Evolutionary conservation across 2,888 invertebrate genomes (phyloP).

Genomic region (Drosophila neoperkinsi): DNA sequence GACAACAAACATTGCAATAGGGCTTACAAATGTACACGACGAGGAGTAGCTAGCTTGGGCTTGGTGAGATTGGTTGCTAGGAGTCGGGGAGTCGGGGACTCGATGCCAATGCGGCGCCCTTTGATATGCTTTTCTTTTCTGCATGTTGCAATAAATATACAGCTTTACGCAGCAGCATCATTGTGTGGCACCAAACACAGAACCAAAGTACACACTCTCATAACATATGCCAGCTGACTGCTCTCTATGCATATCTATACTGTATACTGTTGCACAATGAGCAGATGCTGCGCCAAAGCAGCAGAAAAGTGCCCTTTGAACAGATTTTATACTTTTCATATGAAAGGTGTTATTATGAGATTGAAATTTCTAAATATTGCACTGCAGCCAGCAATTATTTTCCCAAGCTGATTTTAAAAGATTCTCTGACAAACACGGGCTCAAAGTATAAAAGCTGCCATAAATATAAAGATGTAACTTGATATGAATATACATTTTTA

Average conservation of each 20-base stretch:
- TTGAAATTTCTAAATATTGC: too few relatives aligned
- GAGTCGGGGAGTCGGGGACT: constrained; percentile 32
- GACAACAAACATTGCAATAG: constrained; percentile 58
- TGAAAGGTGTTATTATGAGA: background rate
- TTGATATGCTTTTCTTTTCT: constrained; percentile 76
- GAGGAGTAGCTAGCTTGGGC: constrained; percentile 5
- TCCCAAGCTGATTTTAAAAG: background rate
- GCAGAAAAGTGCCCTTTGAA: constrained; percentile 38
- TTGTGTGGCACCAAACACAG: constrained; percentile 1
- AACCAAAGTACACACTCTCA: constrained; percentile 27
- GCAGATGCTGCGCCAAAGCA: constrained; percentile 17
- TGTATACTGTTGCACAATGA: constrained; percentile 21
- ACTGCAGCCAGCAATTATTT: background rate
- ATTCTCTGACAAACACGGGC: background rate
- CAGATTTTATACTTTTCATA: constrained; percentile 20
- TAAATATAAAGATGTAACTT: background rate
- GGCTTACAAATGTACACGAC: constrained; percentile 55
- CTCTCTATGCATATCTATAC: background rate
- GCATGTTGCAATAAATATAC: constrained; percentile 82
- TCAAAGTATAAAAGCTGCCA: background rate
- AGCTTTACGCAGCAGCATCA: constrained; percentile 65
- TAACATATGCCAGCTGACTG: constrained; percentile 61
- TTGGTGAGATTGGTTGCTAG: constrained; percentile 4
- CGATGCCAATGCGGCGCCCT: constrained; percentile 56
- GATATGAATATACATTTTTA: too few relatives aligned